Base-by-base conservation (phyloP, 1,140 invertebrate species). In the Hypsibius dujardini region DNA sequence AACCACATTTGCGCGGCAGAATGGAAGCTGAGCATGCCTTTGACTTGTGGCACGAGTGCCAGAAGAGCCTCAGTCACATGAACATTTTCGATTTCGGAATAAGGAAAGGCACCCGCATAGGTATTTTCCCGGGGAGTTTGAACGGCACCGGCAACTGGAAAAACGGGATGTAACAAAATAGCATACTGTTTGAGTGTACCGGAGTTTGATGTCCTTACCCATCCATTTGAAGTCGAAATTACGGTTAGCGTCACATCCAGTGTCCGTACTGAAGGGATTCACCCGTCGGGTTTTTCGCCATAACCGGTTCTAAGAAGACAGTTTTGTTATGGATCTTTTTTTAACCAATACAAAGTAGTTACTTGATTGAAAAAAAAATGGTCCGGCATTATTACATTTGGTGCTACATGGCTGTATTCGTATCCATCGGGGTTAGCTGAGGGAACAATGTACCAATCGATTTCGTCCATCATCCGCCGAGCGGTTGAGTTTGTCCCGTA, bases 401-500 rank as follows among this genome's bases (percentile, higher is more conserved):
- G n/a, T n/a, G n/a, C n/a, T n/a, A 42, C 70, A 46, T 75, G 74
- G 56, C 86, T 87, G 75, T 86, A 90, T 77, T 89, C 88, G 75
- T 92, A 90, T 15, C 89, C 89, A 76, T 92, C 90, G 0, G 90
- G 90, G 82, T 92, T 92, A 45, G 85, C 83, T 12, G 90, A 83
- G 0, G 89, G 88, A 28, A 90, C 77, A 73, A 94, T 84, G 76
- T 88, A 87, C 88, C 88, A 92, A 75, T 92, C 89, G 71, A 87
- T 86, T 71, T 85, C 84, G 56, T 86, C 85, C 70, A 92, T 80
- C 15, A 89, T 80, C 72, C 85, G 81, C 3, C 84, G 80, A 76
- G 88, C 84, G 2, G 82, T 83, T 1, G 79, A 76, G 59, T 73
- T 77, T 46, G 76, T 75, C 45, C 86, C 75, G 62, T 67, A 67